Evolutionary conservation across 2,113 vertebrate species (phyloP), one percentile per base, ranked within the genome.

Genomic region (Ptyas mucosa): DNA sequence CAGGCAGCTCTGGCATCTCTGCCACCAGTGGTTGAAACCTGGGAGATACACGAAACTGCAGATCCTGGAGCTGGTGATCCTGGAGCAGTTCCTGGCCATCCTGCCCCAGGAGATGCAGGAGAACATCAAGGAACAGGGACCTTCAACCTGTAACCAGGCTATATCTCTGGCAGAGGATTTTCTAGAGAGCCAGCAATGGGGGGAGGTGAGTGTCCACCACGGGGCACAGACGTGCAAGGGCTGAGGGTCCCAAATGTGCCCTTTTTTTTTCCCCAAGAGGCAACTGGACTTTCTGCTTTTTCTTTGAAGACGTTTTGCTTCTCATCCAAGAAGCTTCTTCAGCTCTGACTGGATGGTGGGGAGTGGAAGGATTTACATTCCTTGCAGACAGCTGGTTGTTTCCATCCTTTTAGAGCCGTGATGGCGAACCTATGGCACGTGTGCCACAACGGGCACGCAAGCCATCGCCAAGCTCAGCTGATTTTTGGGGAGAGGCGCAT

Each of bases 11-110:
- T 87, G 91, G 81, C 85, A 91, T 5, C 91, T 91, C 34, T 91
- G 91, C 85, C 85, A 58, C 39, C 91, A 87, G 20, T 91, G 91
- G 91, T 21, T 91, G 34, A 91, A 87, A 20, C 91, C 91, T 0
- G 85, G 91, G 20, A 87, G 29, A 39, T 29, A 91, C 91, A 87
- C 91, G 6, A 91, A 91, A 46, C 0, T 81, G 26, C 91, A 91
- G 54, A 91, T 91, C 1, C 43, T 91, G 91, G 91, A 91, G 39
- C 43, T 91, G 85, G 91, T 91, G 18, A 91, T 91, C 54, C 43
- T 91, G 54, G 91, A 91, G 43, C 91, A 91, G 43, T 91, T 91
- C 23, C 43, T 91, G 91, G 54, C 85, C 85, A 91, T 87, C 55
- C 11, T 91, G 10, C 91, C 91, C 9, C 20, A 8, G 85, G 55